Conservation (phyloP, 2,888 invertebrate genomes). For the Archips xylosteana region DNA sequence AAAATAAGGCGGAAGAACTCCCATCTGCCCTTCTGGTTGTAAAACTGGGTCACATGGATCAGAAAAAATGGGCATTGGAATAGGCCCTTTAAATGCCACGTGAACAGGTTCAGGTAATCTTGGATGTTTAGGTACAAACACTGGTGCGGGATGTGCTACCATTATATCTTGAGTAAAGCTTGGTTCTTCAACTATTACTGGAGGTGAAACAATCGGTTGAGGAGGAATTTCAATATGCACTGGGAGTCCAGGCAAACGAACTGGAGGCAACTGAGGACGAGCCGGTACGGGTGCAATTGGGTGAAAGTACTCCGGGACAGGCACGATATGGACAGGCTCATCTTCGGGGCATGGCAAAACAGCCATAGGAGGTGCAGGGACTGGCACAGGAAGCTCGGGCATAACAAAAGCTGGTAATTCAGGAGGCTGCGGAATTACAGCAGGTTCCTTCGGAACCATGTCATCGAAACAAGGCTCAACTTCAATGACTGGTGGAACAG, state of each 20-base stretch:
- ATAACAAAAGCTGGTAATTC: slow-evolving; percentile 37
- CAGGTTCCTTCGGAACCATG: slow-evolving; percentile 8
- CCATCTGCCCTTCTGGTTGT: slow-evolving; percentile 1
- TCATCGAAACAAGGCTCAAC: not conserved
- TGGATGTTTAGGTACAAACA: slow-evolving; percentile 7
- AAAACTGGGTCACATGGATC: slow-evolving; percentile 30
- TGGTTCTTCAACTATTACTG: slow-evolving; percentile 27
- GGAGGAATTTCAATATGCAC: slow-evolving; percentile 24
- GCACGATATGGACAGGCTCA: not conserved
- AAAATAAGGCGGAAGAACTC: slow-evolving; percentile 17
- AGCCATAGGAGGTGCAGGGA: slow-evolving; percentile 6
- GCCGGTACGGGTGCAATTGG: slow-evolving; percentile 22
- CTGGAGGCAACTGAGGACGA: slow-evolving; percentile 21
- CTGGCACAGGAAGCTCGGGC: slow-evolving; percentile 18
- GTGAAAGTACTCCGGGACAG: not conserved
- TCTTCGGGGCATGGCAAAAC: slow-evolving; percentile 22
- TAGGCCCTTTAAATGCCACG: not conserved
- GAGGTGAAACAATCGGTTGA: slow-evolving; percentile 9
- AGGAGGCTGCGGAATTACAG: slow-evolving; percentile 44
- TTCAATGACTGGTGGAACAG: slow-evolving; percentile 13
- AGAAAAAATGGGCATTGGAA: slow-evolving; percentile 19
- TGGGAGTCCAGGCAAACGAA: slow-evolving; percentile 24
- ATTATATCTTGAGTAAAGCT: slow-evolving; percentile 24
- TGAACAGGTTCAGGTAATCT: slow-evolving; percentile 3
- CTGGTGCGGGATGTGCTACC: slow-evolving; percentile 11